Evolutionary conservation across 2,888 invertebrate genomes (phyloP), one percentile per base, ranked within the genome.

Genomic region (Mythimna vitellina): DNA sequence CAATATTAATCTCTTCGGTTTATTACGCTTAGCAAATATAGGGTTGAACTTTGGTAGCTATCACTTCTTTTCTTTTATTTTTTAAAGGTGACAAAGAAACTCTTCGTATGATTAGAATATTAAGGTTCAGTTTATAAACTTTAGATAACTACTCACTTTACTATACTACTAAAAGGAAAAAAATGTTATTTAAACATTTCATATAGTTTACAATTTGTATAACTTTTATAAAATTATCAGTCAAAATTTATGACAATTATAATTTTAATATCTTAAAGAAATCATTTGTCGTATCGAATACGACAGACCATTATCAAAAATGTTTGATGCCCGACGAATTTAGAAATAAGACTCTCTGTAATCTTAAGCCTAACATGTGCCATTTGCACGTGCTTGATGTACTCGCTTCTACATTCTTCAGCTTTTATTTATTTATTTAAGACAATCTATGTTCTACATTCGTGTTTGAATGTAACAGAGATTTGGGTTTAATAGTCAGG

Each of bases 321-420:
- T 20, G 0, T 58, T 65, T 54, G 38, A 70, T 65, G 73, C 68
- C 60, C 57, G 71, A 76, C 65, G 60, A 73, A 77, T 70, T 72
- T 85, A 86, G 84, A 69, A 69, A 10, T 84, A 81, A 80, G 82
- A 84, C 70, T 83, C 79, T 82, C 73, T 86, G 82, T 89, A 92
- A 88, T 85, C 69, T 87, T 94, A 95, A 94, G 90, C 92, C 91
- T 94, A 89, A 89, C 94, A 95, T 95, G 96, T 96, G 96, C 96
- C 96, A 96, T 96, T 92, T 86, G 96, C 96, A 96, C 96, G 95
- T 94, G 92, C 93, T 93, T 92, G 86, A 72, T 88, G 89, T 88
- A 88, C 89, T 89, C 84, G 87, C 88, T 86, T 88, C 82, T 86
- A 85, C 80, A 70, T 71, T 83, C 86, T 87, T 89, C 86, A 87